Evolutionary conservation across 2,888 invertebrate species (phyloP).

Genomic region (Drosophila pseudotakahashii): DNA sequence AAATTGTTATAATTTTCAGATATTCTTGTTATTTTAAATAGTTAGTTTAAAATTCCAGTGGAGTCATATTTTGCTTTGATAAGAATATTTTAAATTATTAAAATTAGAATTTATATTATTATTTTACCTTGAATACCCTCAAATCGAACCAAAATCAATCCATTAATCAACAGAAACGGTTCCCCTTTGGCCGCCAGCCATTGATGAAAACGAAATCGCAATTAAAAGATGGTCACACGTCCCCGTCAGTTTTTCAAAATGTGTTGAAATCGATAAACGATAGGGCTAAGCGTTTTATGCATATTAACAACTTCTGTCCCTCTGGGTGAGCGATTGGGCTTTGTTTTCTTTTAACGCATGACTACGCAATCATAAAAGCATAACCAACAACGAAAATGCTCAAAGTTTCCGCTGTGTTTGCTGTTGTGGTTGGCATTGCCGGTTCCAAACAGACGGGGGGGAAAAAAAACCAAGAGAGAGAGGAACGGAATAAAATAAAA

Average conservation of each 20-base stretch:
- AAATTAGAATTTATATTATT: too few relatives aligned
- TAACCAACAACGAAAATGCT: constrained; percentile 39
- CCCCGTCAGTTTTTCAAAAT: constrained; percentile 22
- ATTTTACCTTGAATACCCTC: too few relatives aligned
- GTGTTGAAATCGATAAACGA: constrained; percentile 57
- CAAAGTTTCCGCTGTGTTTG: constrained; percentile 39
- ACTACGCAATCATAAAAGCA: constrained; percentile 54
- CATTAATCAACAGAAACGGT: not conserved
- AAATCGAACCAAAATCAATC: not conserved
- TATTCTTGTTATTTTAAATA: too few relatives aligned
- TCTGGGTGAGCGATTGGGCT: not conserved
- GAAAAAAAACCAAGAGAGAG: constrained; percentile 19
- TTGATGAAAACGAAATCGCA: constrained; percentile 29
- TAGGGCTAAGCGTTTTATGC: constrained; percentile 54
- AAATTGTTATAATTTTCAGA: too few relatives aligned
- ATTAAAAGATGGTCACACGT: constrained; percentile 41
- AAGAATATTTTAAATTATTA: too few relatives aligned
- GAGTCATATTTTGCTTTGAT: too few relatives aligned
- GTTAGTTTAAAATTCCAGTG: too few relatives aligned
- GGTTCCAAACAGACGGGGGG: constrained; percentile 25
- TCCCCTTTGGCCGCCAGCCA: constrained; percentile 3
- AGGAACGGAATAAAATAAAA: constrained; percentile 43
- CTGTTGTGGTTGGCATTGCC: constrained; percentile 47
- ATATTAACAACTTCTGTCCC: constrained; percentile 48
- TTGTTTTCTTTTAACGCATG: constrained; percentile 42